Base-by-base conservation (phyloP, 2,797 vertebrate species). In the Tapera naevia region DNA sequence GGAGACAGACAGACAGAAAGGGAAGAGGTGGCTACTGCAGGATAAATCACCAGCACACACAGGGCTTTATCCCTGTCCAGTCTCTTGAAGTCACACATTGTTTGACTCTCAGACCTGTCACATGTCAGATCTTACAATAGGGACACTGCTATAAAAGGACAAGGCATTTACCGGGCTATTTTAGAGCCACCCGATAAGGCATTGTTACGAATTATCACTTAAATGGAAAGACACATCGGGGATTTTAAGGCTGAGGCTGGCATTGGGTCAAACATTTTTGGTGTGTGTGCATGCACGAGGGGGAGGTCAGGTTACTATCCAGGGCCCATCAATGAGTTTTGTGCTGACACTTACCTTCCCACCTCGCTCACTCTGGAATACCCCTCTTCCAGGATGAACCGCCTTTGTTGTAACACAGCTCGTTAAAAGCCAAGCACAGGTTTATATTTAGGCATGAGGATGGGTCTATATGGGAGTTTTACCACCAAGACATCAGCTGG, bases 141-240 rank as follows among this genome's bases (percentile, higher is more conserved):
- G 94, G 88, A 85, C 97, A 90, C 76, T 89, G 94, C 99, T 98
- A 98, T 99, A 99, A 99, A 99, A 99, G 99, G 99, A 96, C 93
- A 98, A 97, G 92, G 97, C 84, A 94, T 94, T 96, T 95, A 96
- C 97, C 95, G 51, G 94, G 98, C 99, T 99, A 99, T 99, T 99
- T 99, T 98, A 97, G 98, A 99, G 98, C 96, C 97, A 96, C 95
- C 92, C 70, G 94, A 94, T 86, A 97, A 13, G 64, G 96, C 96
- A 96, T 97, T 97, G 97, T 97, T 97, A 94, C 39, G 94, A 93
- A 96, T 94, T 91, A 93, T 94, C 94, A 53, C 96, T 61, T 83
- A 94, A 75, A 86, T 85, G 91, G 95, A 95, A 93, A 80, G 80
- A 71, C 84, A 78, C 91, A 85, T 62, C 9, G 45, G 85, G 76